Evolutionary conservation across 37 sponge, comb jelly and placozoan genomes (phyloP).

Genomic region (Ephydatia muelleri): DNA sequence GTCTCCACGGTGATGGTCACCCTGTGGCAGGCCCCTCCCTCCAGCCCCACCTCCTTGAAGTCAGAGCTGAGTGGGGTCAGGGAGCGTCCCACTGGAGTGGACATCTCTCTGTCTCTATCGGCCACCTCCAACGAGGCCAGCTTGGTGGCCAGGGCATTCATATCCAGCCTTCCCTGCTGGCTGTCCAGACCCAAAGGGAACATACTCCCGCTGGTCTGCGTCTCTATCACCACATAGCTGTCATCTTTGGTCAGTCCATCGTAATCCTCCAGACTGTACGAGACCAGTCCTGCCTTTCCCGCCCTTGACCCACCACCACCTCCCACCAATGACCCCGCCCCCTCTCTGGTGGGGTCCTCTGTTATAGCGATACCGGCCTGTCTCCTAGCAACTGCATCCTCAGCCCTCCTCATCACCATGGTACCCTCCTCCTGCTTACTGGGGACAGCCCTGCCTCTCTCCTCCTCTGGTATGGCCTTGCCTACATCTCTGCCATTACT

Average conservation of each 20-base stretch:
- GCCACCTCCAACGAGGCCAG: slow-evolving; percentile 49
- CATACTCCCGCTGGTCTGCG: not conserved
- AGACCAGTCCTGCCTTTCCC: too few relatives aligned
- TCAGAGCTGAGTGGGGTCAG: not conserved
- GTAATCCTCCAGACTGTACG: too few relatives aligned
- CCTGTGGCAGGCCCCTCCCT: slow-evolving; percentile 57
- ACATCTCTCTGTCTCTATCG: not conserved
- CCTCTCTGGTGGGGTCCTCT: too few relatives aligned
- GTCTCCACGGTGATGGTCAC: slow-evolving; percentile 51
- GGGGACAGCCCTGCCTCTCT: too few relatives aligned
- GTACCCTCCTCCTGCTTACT: too few relatives aligned
- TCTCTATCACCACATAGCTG: slow-evolving; percentile 39
- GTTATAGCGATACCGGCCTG: too few relatives aligned
- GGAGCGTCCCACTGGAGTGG: not conserved
- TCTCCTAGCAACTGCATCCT: too few relatives aligned
- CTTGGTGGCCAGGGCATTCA: slow-evolving; percentile 51
- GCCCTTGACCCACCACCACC: too few relatives aligned
- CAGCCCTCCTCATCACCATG: too few relatives aligned
- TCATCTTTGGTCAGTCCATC: slow-evolving; percentile 34
- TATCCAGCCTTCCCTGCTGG: slow-evolving; percentile 13
- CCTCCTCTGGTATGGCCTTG: too few relatives aligned
- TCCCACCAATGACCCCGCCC: too few relatives aligned
- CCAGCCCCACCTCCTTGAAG: slow-evolving; percentile 41
- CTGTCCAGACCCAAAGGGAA: slow-evolving; percentile 65
- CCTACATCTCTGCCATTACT: too few relatives aligned